Evolutionary conservation across 2,888 invertebrate species (phyloP), one percentile per base, ranked within the genome.

Genomic region (Eupelmus urozonus): DNA sequence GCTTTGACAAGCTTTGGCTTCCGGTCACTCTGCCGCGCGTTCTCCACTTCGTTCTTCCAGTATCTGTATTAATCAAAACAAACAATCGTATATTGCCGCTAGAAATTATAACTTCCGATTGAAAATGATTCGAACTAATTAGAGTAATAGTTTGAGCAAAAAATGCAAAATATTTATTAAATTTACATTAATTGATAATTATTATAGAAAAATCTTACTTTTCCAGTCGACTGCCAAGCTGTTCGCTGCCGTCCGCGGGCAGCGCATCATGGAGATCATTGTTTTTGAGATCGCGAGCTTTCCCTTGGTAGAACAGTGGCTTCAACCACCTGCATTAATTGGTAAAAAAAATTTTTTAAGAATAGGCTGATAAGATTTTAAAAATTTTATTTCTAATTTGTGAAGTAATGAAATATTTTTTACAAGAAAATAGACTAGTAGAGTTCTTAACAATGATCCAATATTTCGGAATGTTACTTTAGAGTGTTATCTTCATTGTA

Each of bases 271-370:
- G 94, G 23, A 95, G 88, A 85, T 95, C 94, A 82, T 93, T 92
- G 20, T 92, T 85, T 77, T 92, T 92, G 72, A 95, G 90, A 76
- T 94, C 93, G 79, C 92, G 90, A 82, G 91, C 91, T 83, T 91
- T 93, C 55, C 95, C 95, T 86, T 92, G 91, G 84, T 91, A 91
- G 84, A 94, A 93, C 80, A 93, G 90, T 42, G 92, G 92, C 82
- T 93, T 92, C 72, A 94, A 90, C 94, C 95, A 95, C 91, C 95
- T 95, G 79, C 0, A 27, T 18, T n/a, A n/a, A n/a, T n/a, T n/a
- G n/a, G n/a, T n/a, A 13, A 59, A 45, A 7, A 45, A 45, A 45
- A 45, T 34, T 5, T n/a, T 34, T 34, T 45, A 45, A 45, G 13
- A 45, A 34, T 34, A 34, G 34, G 9, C 9, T 34, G 34, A 5